These are phyloP conservation scores for Himantopus leucocephalus DNA, from an alignment of 2,113 vertebrate species.

Conservation along the genomic window DNA sequence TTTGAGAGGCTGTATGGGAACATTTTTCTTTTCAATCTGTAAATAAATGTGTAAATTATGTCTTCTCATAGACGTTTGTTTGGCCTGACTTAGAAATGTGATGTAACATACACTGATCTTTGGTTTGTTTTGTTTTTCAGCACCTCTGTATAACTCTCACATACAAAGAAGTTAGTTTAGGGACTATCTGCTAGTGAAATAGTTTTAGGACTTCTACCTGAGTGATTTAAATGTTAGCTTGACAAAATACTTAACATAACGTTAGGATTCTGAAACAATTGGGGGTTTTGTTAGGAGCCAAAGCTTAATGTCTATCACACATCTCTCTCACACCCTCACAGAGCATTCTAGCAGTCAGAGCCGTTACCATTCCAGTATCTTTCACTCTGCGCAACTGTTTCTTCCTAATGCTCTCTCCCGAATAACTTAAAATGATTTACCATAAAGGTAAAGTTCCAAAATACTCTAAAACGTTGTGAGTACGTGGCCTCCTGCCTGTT, in stretches of 20 bases:
- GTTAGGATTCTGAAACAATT: not conserved
- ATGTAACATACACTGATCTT: not conserved
- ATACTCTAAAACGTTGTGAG: fast-evolving
- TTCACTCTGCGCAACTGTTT: not conserved
- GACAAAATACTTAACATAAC: not conserved
- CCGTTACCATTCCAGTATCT: not conserved
- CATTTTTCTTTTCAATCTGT: not conserved
- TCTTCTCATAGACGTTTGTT: not conserved
- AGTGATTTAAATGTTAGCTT: not conserved
- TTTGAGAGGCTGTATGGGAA: not conserved
- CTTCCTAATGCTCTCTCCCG: not conserved
- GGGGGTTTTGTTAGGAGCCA: not conserved
- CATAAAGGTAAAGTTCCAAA: not conserved
- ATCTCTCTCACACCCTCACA: fast-evolving
- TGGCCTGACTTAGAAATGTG: not conserved
- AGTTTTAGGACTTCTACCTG: not conserved
- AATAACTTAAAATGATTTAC: not conserved
- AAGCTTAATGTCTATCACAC: too few relatives aligned
- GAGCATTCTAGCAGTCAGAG: not conserved
- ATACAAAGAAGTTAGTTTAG: not conserved
- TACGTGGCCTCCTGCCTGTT: not conserved
- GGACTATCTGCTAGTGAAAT: not conserved
- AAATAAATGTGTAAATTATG: conserved; percentile 22
- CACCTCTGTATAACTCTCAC: fast-evolving
- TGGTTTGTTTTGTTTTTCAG: not conserved